Base-by-base conservation (phyloP, 2,797 vertebrate genomes). In the Enteromius unitaeniatus region DNA sequence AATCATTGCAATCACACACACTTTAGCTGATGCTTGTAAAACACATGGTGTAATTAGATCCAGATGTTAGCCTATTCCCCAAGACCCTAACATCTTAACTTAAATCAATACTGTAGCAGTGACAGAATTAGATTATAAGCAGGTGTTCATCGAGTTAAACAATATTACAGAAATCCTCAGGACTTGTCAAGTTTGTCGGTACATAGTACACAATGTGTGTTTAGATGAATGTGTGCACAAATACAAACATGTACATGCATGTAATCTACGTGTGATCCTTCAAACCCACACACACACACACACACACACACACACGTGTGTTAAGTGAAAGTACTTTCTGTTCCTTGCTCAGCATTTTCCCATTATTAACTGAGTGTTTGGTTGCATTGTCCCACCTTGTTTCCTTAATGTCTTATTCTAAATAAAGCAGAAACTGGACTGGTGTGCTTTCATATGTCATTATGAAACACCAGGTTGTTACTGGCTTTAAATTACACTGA, bases 61-160 rank as follows among this genome's bases (percentile, higher is more conserved):
- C 82, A 87, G 86, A 87, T 79, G 79, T 60, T 64, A 15, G n/a
- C 6, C 37, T 21, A 58, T 53, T 76, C n/a, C 73, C 45, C 47
- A 79, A 28, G 28, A 82, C 37, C 31, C 28, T 62, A 26, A 53
- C 45, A 78, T 42, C 64, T 76, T 72, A 3, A 65, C 14, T 47
- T 14, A 37, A 69, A 76, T 65, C 70, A 65, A 64, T 17, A 28
- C 11, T 26, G 45, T 45, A 70, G 40, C 68, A 47, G n/a, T 70
- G 40, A 17, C n/a, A 45, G 6, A 70, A 45, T 49, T 73, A 6
- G 45, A 73, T 51, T 73, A 49, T 28, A 51, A 17, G 23, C 15
- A 49, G 47, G 26, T 31, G 70, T 74, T 10, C 1, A 51, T 74
- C 0, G 13, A 34, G 70, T 34, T 17, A 21, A 74, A 53, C 0